Percentiles rank a stretch among this genome's conserved stretches.
phyloP scores from a whole-genome alignment of 2,888 invertebrate species.

The Pterostichus niger region DNA sequence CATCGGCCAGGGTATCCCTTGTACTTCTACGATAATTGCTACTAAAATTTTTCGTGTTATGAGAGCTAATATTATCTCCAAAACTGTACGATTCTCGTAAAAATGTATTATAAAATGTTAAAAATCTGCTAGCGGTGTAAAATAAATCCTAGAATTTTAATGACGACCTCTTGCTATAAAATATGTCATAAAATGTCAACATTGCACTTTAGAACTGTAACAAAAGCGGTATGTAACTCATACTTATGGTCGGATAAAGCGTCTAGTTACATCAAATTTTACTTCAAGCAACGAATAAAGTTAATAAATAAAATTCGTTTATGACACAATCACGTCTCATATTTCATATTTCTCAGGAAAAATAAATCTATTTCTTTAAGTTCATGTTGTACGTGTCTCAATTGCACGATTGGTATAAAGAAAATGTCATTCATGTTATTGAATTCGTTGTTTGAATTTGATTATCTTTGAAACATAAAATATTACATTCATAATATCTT shows the following conservation, averaged over 20 bases:
- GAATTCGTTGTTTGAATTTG: background rate
- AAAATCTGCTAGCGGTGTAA: background rate
- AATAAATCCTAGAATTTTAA: constrained; percentile 25
- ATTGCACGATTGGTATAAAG: background rate
- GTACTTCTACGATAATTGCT: too few relatives aligned
- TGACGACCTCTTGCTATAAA: constrained; percentile 31
- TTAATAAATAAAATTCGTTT: constrained; percentile 46
- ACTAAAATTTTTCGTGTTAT: too few relatives aligned
- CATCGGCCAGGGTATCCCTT: too few relatives aligned
- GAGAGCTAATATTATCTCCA: too few relatives aligned
- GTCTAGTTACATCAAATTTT: constrained; percentile 38
- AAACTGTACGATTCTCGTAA: too few relatives aligned
- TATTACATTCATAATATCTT: too few relatives aligned
- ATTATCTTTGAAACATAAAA: background rate
- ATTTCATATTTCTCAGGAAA: constrained; percentile 10
- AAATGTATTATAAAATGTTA: too few relatives aligned
- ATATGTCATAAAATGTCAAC: constrained; percentile 34
- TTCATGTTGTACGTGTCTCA: background rate
- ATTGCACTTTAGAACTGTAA: constrained; percentile 29
- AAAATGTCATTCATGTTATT: background rate
- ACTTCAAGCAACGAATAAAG: constrained; percentile 36
- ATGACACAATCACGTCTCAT: constrained; percentile 7
- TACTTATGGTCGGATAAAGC: constrained; percentile 46
- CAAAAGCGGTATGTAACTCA: constrained; percentile 38
- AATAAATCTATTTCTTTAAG: constrained; percentile 2